phyloP scores from a whole-genome alignment of 2,113 vertebrate genomes.

The Rhynchomys soricoides region DNA sequence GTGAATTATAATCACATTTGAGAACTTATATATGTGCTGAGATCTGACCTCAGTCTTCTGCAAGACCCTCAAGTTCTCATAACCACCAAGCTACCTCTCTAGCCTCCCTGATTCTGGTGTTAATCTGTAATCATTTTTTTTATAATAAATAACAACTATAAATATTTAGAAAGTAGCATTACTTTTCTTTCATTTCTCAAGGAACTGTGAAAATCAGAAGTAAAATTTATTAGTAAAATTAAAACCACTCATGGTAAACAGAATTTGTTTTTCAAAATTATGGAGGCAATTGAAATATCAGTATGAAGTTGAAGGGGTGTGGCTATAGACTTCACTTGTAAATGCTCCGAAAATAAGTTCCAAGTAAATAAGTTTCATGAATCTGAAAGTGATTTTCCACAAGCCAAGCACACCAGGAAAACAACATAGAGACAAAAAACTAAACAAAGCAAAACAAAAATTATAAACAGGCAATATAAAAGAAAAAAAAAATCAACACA shows the following conservation, averaged over 20 bases:
- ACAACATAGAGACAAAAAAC: background rate
- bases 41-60: background rate
- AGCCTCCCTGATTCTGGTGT: background rate
- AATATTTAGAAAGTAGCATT: background rate
- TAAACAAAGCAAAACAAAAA: background rate
- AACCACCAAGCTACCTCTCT: background rate
- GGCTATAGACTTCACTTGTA: conserved; percentile 79
- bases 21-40: background rate
- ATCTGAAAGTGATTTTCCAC: conserved; percentile 75
- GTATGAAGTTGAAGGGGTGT: conserved; percentile 68
- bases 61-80: background rate
- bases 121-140: background rate
- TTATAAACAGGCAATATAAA: background rate
- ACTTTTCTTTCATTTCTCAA: background rate
- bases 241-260: background rate
- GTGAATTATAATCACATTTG: background rate
- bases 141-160: background rate
- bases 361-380: conserved; percentile 72
- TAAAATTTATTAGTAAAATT: background rate
- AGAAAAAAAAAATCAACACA: conserved; percentile 38
- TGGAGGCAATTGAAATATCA: background rate
- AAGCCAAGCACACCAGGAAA: conserved; percentile 55
- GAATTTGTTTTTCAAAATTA: background rate
- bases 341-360: conserved; percentile 66
- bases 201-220: background rate